Conservation (phyloP, 2,113 vertebrate genomes). For the Quiscalus mexicanus region DNA sequence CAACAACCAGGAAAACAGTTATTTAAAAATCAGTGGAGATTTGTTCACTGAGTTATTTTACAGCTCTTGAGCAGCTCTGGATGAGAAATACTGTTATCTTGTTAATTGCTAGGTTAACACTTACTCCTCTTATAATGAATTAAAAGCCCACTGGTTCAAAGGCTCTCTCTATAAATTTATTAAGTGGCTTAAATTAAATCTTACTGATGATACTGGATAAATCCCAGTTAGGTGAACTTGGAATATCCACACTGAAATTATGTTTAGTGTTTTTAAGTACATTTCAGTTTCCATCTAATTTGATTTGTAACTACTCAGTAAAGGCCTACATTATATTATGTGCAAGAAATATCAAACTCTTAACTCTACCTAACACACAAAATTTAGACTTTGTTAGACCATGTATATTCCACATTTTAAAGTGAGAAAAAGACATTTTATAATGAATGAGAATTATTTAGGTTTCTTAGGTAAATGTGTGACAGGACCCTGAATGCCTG, state of each 20-base stretch:
- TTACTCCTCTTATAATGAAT: constrained; percentile 17
- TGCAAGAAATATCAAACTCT: not conserved
- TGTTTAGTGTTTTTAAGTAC: not conserved
- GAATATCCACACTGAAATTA: not conserved
- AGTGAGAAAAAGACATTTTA: not conserved
- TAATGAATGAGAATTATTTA: not conserved
- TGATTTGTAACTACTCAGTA: not conserved
- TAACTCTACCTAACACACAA: not conserved
- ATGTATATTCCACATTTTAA: not conserved
- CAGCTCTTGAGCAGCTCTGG: not conserved
- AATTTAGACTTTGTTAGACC: not conserved
- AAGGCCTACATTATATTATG: not conserved
- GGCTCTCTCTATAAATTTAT: constrained; percentile 6
- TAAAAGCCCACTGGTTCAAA: constrained; percentile 2
- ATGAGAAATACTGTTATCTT: constrained; percentile 13
- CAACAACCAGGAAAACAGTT: not conserved
- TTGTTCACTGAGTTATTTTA: constrained; percentile 15
- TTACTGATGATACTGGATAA: not conserved
- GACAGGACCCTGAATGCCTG: not conserved
- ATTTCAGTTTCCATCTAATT: constrained; percentile 3
- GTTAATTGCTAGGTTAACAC: constrained; percentile 43
- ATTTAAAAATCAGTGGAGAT: constrained; percentile 1
- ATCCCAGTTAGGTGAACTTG: constrained; percentile 10
- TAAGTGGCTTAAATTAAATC: constrained; percentile 44
- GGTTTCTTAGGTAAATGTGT: not conserved